These are phyloP conservation scores for Microtus oregoni DNA, from an alignment of 2,113 vertebrate genomes.

Conservation along the genomic window DNA sequence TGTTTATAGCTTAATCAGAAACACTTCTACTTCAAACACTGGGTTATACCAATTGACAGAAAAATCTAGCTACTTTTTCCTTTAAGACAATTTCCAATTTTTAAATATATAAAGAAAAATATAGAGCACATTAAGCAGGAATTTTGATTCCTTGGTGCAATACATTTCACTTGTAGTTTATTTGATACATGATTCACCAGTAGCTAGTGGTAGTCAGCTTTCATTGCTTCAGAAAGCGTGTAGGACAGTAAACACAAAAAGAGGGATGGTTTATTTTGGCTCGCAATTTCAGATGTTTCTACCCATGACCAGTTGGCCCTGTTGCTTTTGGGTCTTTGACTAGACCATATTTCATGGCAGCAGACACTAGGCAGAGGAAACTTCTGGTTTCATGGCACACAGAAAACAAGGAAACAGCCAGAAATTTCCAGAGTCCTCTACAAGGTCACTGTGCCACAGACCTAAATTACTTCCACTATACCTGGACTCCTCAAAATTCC, in stretches of 20 bases:
- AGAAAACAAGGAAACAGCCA: background rate
- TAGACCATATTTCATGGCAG: background rate
- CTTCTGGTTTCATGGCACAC: background rate
- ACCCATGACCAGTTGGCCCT: background rate
- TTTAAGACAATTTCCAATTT: background rate
- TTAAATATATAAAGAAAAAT: background rate
- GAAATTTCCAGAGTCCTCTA: background rate
- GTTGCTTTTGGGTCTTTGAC: background rate
- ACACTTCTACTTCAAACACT: background rate
- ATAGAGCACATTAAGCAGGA: background rate
- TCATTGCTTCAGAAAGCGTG: background rate
- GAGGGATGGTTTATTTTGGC: background rate
- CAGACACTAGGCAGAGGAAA: background rate
- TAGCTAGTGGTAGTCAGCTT: background rate
- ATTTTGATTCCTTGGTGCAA: background rate
- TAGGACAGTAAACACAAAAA: background rate
- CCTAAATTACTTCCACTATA: background rate
- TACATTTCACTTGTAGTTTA: constrained; percentile 8
- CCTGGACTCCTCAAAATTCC: background rate
- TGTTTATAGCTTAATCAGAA: background rate
- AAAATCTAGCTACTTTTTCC: background rate
- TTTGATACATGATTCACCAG: background rate
- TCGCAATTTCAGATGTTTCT: background rate
- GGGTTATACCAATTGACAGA: background rate
- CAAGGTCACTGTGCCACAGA: background rate